These are phyloP conservation scores for Hyposoter didymator DNA, from an alignment of 2,888 invertebrate species.

Conservation along the genomic window DNA sequence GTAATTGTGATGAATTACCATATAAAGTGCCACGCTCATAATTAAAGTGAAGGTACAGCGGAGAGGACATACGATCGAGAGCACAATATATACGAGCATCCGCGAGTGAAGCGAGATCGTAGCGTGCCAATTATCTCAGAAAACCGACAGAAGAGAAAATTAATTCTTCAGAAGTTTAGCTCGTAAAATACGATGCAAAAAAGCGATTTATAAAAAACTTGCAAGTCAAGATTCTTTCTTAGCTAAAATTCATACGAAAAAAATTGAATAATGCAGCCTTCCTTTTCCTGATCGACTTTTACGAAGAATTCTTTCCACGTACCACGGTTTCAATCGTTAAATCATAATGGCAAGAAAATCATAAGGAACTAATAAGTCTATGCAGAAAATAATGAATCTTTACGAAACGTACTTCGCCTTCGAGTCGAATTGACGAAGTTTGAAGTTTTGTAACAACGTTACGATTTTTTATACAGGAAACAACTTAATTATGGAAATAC, in stretches of 20 bases:
- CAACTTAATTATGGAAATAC: background rate
- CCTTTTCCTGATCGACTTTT: background rate
- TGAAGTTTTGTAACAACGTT: background rate
- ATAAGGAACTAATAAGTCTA: background rate
- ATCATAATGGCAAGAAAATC: background rate
- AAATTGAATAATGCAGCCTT: background rate
- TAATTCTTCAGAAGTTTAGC: constrained; percentile 36
- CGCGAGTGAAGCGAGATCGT: constrained; percentile 11
- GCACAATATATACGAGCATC: constrained; percentile 1
- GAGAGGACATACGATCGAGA: constrained; percentile 29
- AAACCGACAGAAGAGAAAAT: constrained; percentile 54
- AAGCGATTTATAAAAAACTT: background rate
- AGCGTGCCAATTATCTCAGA: constrained; percentile 33
- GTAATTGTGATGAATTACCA: constrained; percentile 69
- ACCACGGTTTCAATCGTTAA: background rate
- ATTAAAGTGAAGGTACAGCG: constrained; percentile 58
- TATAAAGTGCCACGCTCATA: constrained; percentile 66
- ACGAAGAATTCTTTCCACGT: background rate
- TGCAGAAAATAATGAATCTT: background rate
- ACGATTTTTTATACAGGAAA: background rate
- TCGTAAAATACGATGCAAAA: constrained; percentile 8
- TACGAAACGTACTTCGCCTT: background rate
- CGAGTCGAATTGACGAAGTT: background rate
- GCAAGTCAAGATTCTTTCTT: background rate
- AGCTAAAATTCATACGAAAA: background rate